phyloP scores from a whole-genome alignment of 2,888 invertebrate species.

The Thalpophila matura region DNA sequence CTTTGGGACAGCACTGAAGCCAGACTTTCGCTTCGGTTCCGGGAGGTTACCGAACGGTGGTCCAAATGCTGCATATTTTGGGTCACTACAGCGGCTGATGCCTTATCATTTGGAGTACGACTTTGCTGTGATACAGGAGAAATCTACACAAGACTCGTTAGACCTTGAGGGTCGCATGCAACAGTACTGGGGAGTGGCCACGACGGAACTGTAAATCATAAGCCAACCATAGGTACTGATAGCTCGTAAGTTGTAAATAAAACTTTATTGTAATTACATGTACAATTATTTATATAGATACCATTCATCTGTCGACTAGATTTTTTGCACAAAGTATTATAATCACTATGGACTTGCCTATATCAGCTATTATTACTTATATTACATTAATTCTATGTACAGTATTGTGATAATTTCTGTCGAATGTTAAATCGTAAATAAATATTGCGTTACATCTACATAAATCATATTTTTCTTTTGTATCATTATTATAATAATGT shows the following conservation, averaged over 20 bases:
- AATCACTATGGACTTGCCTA: constrained; percentile 85
- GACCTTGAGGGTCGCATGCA: constrained; percentile 96
- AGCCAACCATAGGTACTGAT: constrained; percentile 32
- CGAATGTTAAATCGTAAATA: constrained; percentile 70
- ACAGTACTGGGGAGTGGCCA: constrained; percentile 97
- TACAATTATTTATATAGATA: constrained; percentile 84
- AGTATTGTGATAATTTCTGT: constrained; percentile 79
- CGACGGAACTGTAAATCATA: constrained; percentile 93
- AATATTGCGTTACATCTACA: constrained; percentile 66
- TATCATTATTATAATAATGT: constrained; percentile 59
- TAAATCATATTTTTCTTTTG: constrained; percentile 62
- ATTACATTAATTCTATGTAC: constrained; percentile 70
- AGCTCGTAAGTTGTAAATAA: constrained; percentile 81
- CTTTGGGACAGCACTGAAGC: constrained; percentile 92
- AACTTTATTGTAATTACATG: constrained; percentile 79
- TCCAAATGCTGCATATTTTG: constrained; percentile 96
- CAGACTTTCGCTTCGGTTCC: constrained; percentile 90
- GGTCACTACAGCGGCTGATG: constrained; percentile 95
- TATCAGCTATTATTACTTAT: constrained; percentile 72
- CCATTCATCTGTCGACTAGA: constrained; percentile 89
- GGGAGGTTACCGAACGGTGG: constrained; percentile 93
- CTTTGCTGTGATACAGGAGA: constrained; percentile 95
- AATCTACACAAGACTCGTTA: constrained; percentile 93
- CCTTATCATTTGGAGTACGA: constrained; percentile 95
- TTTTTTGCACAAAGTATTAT: constrained; percentile 88